Evolutionary conservation across 2,888 invertebrate genomes (phyloP).

Genomic region (Spisula solida): DNA sequence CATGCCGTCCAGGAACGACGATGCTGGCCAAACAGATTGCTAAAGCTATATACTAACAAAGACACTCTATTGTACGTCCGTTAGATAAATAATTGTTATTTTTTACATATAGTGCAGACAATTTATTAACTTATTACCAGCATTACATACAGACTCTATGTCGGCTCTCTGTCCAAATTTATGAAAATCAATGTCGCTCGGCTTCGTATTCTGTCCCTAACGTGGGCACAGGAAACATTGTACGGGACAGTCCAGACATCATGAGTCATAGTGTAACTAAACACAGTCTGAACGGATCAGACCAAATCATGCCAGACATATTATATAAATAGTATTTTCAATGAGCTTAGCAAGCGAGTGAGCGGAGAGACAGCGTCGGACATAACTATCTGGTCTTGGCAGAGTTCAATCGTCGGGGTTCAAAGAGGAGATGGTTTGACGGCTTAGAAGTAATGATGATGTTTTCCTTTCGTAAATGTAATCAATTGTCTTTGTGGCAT

Average conservation of each 20-base stretch:
- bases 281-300: slow-evolving; percentile 6
- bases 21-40: neutral
- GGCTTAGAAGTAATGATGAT: too few species aligned
- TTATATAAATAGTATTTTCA: slow-evolving; percentile 15
- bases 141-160: slow-evolving; percentile 8
- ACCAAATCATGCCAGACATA: slow-evolving; percentile 8
- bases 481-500: too few species aligned
- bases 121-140: slow-evolving; percentile 11
- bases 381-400: neutral
- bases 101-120: slow-evolving; percentile 4
- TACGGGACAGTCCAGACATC: neutral
- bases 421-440: neutral
- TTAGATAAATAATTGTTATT: slow-evolving; percentile 8
- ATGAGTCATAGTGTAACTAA: slow-evolving; percentile 6
- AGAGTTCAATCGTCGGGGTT: neutral
- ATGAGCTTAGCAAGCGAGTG: neutral
- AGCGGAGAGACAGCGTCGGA: neutral
- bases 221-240: slow-evolving; percentile 3
- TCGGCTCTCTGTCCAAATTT: slow-evolving; percentile 9
- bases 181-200: slow-evolving; percentile 22
- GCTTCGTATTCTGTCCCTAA: slow-evolving; percentile 9
- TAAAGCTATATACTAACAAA: neutral
- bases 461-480: too few species aligned
- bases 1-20: neutral
- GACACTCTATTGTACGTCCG: neutral